Evolutionary conservation across 2,888 invertebrate species (phyloP).

Genomic region (Hypercompe scribonia): DNA sequence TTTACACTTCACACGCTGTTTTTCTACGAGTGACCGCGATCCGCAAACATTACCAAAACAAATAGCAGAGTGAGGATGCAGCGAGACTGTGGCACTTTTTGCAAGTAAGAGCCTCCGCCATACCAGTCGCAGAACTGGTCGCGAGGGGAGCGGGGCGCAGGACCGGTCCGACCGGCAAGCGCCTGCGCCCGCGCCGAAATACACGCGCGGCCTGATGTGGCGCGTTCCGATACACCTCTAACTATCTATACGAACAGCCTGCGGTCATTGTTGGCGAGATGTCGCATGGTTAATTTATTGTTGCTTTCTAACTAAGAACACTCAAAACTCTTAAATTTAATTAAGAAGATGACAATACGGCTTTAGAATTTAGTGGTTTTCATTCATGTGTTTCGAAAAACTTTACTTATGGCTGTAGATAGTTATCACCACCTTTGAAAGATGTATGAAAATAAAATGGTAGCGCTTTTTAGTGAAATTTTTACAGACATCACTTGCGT

Average conservation of each 20-base stretch:
- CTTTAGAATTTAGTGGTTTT: neutral
- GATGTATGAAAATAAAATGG: neutral
- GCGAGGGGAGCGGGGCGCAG: slow-evolving; percentile 28
- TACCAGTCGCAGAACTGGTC: slow-evolving; percentile 47
- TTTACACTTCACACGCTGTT: slow-evolving; percentile 32
- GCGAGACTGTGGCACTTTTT: slow-evolving; percentile 54
- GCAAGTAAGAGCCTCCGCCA: slow-evolving; percentile 45
- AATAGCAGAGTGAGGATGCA: slow-evolving; percentile 51
- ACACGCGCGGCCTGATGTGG: slow-evolving; percentile 30
- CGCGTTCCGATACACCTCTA: slow-evolving; percentile 27
- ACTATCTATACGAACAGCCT: slow-evolving; percentile 17
- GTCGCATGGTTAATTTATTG: slow-evolving; percentile 24
- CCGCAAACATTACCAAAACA: slow-evolving; percentile 57
- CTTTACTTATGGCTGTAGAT: neutral
- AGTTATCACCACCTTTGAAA: neutral
- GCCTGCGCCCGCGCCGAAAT: slow-evolving; percentile 48
- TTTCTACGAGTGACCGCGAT: slow-evolving; percentile 43
- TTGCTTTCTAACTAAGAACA: slow-evolving; percentile 15
- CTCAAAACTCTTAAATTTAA: neutral
- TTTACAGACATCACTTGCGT: neutral
- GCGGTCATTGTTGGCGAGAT: slow-evolving; percentile 17
- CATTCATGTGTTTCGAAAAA: neutral
- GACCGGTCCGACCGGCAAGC: slow-evolving; percentile 55
- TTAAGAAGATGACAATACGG: neutral
- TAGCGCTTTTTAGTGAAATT: neutral